Base-by-base conservation (phyloP, 2,797 vertebrate genomes). In the Sebastiscus albofasciatus region DNA sequence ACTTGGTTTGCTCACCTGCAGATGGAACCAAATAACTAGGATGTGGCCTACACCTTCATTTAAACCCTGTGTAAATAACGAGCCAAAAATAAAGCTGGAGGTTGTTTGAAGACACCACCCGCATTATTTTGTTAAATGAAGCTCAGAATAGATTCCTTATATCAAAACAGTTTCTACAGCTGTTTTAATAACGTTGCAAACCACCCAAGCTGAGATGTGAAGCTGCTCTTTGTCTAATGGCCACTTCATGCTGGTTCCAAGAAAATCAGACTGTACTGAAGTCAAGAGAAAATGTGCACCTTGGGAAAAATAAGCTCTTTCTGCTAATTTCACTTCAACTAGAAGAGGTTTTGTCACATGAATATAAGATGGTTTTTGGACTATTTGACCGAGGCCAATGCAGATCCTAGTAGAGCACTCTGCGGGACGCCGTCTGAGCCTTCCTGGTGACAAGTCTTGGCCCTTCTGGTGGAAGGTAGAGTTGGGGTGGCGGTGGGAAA, bases 1-100 rank as follows among this genome's bases (percentile, higher is more conserved):
- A 49, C 16, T 58, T 36, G 11, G 34, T 61, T 82, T 54, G 49
- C 20, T 62, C 69, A 69, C 54, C 69, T 83, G 77, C 34, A 79
- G 29, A 62, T 60, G 27, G 69, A 65, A 52, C 42, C n/a, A 16
- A 13, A 13, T 74, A n/a, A 62, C 12, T 9, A 2, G 27, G 29
- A 56, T 22, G 13, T 4, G 2, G n/a, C 46, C 60, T 20, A 31
- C n/a, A 22, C 12, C 14, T 46, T 46, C 14, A 14, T 59, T 64
- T 46, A 77, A 72, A 72, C 34, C 24, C 18, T n/a, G 12, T 56
- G 60, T 36, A 54, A 66, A 81, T 26, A 49, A 18, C 24, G 6
- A 66, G 33, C 12, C 29, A 58, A 61, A 61, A 36, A 3, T 71
- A 22, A 72, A n/a, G 24, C 3, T 20, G 4, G 56, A 59, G 46